phyloP scores from a whole-genome alignment of 2,113 vertebrate genomes.

The Pelvicachromis taeniatus region DNA sequence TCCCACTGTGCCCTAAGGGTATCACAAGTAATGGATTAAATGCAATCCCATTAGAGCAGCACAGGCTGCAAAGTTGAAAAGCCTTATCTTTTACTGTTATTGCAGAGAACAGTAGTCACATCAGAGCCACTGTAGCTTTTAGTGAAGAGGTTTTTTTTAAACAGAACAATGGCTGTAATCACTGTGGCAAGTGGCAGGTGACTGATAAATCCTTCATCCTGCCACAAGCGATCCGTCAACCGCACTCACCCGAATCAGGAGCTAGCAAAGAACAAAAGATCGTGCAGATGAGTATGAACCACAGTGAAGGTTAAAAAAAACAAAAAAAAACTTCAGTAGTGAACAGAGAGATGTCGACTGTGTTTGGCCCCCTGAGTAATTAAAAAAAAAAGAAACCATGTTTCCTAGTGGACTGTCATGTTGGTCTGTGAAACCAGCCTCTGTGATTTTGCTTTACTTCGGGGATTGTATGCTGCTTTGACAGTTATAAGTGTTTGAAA shows the following conservation, averaged over 20 bases:
- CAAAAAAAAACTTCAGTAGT: background rate
- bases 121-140: slow-evolving; percentile 1
- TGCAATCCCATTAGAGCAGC: background rate
- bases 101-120: slow-evolving; percentile 20
- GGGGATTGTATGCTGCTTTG: background rate
- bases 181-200: background rate
- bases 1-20: background rate
- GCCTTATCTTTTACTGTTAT: background rate
- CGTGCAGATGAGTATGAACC: background rate
- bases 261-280: background rate
- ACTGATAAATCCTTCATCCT: background rate
- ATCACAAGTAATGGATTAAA: background rate
- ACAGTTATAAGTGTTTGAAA: background rate
- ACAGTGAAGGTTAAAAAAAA: background rate
- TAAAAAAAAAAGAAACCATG: background rate
- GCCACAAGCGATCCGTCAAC: background rate
- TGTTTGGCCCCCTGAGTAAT: background rate
- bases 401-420: background rate
- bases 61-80: background rate
- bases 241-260: background rate
- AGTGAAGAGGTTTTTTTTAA: background rate
- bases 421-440: background rate
- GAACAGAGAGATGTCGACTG: background rate
- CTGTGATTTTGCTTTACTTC: background rate
- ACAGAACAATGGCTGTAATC: background rate